Conservation (phyloP, 2,888 invertebrate species). For the Drosophila neotestacea region DNA sequence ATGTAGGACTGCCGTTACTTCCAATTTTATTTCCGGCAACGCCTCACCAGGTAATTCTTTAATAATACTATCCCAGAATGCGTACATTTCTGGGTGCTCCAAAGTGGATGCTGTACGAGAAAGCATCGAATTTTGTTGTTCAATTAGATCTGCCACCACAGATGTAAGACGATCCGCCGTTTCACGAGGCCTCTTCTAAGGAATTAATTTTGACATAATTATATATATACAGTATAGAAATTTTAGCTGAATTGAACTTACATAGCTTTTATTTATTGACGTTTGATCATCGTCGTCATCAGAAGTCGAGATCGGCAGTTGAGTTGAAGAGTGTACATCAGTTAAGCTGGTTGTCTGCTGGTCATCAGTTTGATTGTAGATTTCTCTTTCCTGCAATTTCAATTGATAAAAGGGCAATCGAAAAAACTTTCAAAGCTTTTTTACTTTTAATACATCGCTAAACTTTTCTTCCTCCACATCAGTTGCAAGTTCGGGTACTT, state of each 20-base stretch:
- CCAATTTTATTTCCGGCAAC: constrained; percentile 35
- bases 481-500: constrained; percentile 19
- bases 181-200: constrained; percentile 11
- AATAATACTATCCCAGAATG: constrained; percentile 38
- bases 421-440: not conserved
- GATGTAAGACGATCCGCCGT: constrained; percentile 10
- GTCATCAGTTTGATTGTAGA: not conserved
- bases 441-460: constrained; percentile 23
- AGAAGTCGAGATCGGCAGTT: not conserved
- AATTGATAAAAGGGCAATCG: not conserved
- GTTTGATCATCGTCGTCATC: constrained; percentile 23
- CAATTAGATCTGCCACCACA: constrained; percentile 13
- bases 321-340: constrained; percentile 1
- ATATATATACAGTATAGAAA: not conserved
- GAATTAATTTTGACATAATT: not conserved
- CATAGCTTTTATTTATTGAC: constrained; percentile 3
- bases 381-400: constrained; percentile 1
- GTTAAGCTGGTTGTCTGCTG: not conserved
- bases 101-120: constrained; percentile 2
- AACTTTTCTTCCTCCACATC: constrained; percentile 26
- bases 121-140: constrained; percentile 17
- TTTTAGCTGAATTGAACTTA: not conserved
- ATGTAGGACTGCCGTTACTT: constrained; percentile 26
- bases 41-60: constrained; percentile 31
- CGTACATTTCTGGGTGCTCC: constrained; percentile 24